These are phyloP conservation scores for Lissonota sp. DNA, from an alignment of 2,888 invertebrate genomes.

Conservation along the genomic window DNA sequence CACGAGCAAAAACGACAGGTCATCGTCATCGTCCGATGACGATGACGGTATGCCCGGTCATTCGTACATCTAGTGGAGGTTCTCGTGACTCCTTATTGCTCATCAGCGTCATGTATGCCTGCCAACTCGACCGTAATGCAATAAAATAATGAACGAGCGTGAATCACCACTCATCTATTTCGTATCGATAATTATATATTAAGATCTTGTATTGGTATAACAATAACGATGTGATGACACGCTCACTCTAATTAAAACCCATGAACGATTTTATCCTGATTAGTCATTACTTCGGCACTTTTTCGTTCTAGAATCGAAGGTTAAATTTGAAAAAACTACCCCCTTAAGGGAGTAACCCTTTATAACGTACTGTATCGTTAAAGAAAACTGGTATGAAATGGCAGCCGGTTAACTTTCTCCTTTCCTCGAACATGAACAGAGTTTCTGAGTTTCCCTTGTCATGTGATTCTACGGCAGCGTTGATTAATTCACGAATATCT, in stretches of 20 bases:
- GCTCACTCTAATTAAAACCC: not conserved
- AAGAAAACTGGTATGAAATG: too few species aligned
- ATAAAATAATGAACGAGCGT: slow-evolving; percentile 26
- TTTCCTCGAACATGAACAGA: too few species aligned
- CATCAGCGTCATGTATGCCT: slow-evolving; percentile 40
- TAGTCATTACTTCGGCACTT: not conserved
- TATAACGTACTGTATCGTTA: not conserved
- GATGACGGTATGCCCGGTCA: slow-evolving; percentile 36
- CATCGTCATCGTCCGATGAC: slow-evolving; percentile 64
- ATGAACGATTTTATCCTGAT: not conserved
- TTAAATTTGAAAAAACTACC: not conserved
- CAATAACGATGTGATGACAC: slow-evolving; percentile 45
- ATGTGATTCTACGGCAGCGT: too few species aligned
- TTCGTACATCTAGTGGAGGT: slow-evolving; percentile 48
- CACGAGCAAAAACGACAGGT: slow-evolving; percentile 28
- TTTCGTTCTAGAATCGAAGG: not conserved
- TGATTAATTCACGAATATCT: too few species aligned
- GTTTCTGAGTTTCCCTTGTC: too few species aligned
- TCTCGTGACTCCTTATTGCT: slow-evolving; percentile 53
- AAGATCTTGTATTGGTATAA: not conserved
- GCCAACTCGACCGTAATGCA: slow-evolving; percentile 58
- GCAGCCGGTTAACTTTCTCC: too few species aligned
- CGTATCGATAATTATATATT: slow-evolving; percentile 30
- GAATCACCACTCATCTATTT: slow-evolving; percentile 48
- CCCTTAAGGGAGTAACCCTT: too few species aligned